These are phyloP conservation scores for Drosophila rufa DNA, from an alignment of 1,140 invertebrate species.

Conservation along the genomic window DNA sequence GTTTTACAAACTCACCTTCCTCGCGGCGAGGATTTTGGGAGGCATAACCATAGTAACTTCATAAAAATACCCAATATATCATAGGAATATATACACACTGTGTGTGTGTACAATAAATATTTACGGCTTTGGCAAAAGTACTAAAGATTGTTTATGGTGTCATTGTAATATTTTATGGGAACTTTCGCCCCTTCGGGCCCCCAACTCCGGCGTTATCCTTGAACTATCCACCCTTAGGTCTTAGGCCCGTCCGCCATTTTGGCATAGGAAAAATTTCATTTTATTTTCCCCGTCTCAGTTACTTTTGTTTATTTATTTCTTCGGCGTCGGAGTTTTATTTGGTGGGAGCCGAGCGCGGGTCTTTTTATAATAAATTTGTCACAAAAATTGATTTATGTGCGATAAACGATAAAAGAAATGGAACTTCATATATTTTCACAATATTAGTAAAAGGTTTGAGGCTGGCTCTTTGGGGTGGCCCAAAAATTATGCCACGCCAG, in stretches of 20 bases:
- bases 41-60: slow-evolving; percentile 77
- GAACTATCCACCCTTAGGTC: slow-evolving; percentile 17
- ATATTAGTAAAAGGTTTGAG: slow-evolving; percentile 51
- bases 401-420: slow-evolving; percentile 82
- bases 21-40: neutral
- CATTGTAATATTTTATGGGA: slow-evolving; percentile 83
- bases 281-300: slow-evolving; percentile 37
- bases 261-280: slow-evolving; percentile 44
- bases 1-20: slow-evolving; percentile 48
- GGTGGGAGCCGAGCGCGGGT: slow-evolving; percentile 45
- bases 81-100: slow-evolving; percentile 37
- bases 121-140: slow-evolving; percentile 78
- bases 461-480: slow-evolving; percentile 22
- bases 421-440: slow-evolving; percentile 64
- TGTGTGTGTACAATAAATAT: slow-evolving; percentile 74
- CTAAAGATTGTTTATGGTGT: slow-evolving; percentile 84
- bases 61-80: slow-evolving; percentile 77
- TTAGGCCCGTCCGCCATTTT: slow-evolving; percentile 24
- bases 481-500: slow-evolving; percentile 72
- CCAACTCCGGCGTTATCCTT: neutral
- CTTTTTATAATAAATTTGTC: slow-evolving; percentile 84
- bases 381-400: slow-evolving; percentile 84
- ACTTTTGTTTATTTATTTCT: slow-evolving; percentile 45
- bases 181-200: slow-evolving; percentile 45
- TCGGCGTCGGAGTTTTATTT: slow-evolving; percentile 31